Evolutionary conservation across 1,140 invertebrate species (phyloP).

Genomic region (Adelges cooleyi): DNA sequence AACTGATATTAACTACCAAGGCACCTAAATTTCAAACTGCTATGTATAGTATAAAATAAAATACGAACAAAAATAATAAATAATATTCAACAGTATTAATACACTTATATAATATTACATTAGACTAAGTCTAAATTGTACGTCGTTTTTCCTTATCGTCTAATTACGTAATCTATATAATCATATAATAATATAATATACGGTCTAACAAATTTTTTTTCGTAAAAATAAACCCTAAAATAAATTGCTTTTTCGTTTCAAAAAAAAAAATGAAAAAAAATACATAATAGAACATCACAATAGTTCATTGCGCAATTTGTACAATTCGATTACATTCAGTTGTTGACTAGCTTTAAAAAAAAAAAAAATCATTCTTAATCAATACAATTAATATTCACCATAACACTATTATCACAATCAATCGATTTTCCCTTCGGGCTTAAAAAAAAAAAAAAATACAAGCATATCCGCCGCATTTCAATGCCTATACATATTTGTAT

Average conservation of each 20-base stretch:
- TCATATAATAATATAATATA: neutral
- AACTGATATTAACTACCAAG: too few relatives aligned
- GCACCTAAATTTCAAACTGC: slow-evolving; percentile 23
- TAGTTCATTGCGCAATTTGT: slow-evolving; percentile 28
- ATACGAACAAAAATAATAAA: neutral
- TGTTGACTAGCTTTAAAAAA: slow-evolving; percentile 17
- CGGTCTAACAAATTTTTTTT: slow-evolving; percentile 9
- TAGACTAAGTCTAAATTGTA: slow-evolving; percentile 20
- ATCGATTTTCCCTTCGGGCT: slow-evolving; percentile 19
- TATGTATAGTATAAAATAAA: neutral
- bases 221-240: neutral
- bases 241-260: neutral
- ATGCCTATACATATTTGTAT: too few relatives aligned
- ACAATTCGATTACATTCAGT: slow-evolving; percentile 23
- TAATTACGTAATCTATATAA: slow-evolving; percentile 25
- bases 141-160: slow-evolving; percentile 14
- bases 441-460: slow-evolving; percentile 4
- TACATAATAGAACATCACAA: slow-evolving; percentile 23
- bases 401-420: slow-evolving; percentile 29
- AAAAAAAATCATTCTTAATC: slow-evolving; percentile 19
- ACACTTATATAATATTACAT: neutral
- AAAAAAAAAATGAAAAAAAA: neutral
- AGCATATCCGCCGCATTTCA: too few relatives aligned
- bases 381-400: neutral
- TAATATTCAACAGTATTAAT: neutral